phyloP scores from a whole-genome alignment of 2,888 invertebrate species.

The Rhogogaster chlorosoma region DNA sequence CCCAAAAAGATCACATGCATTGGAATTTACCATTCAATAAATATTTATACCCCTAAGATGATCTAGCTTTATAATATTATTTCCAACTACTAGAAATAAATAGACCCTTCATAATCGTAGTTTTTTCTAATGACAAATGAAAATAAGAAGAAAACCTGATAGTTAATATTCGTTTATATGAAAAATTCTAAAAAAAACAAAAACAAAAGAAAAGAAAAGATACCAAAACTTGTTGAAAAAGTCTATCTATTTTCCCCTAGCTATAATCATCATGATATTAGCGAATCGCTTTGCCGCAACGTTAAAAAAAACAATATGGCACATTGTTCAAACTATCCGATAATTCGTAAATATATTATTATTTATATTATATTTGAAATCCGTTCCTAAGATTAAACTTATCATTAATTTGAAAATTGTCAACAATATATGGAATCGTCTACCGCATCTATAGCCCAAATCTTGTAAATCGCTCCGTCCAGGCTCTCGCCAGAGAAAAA shows the following conservation, averaged over 20 bases:
- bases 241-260: background rate
- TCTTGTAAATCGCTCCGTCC: background rate
- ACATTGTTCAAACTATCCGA: background rate
- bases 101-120: background rate
- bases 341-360: background rate
- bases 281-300: background rate
- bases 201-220: too few species aligned
- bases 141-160: background rate
- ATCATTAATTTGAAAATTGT: background rate
- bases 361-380: background rate
- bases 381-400: background rate
- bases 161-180: background rate
- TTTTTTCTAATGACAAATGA: background rate
- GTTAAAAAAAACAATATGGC: background rate
- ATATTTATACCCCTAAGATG: background rate
- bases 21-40: constrained; percentile 19
- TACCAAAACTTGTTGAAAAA: background rate
- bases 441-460: background rate
- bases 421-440: background rate
- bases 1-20: constrained; percentile 44
- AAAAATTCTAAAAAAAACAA: too few species aligned
- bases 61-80: background rate
- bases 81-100: background rate
- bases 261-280: background rate
- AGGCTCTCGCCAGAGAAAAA: background rate